Percentiles rank a stretch among this genome's conserved stretches.
phyloP scores from a whole-genome alignment of 1,140 invertebrate species.

The Bombus polaris region DNA sequence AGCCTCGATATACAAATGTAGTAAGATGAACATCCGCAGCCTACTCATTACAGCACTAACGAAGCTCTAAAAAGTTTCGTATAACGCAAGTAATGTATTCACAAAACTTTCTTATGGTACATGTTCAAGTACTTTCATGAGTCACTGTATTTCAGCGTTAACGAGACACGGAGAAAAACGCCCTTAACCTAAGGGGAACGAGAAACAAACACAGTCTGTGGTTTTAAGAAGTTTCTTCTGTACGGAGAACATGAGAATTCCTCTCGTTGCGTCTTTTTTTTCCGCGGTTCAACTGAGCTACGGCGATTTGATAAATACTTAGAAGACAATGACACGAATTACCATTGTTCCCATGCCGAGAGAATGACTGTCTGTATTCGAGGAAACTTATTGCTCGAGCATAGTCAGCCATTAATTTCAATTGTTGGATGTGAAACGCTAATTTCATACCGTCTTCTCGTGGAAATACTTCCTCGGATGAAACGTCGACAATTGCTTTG shows the following conservation, averaged over 20 bases:
- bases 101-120: too few species aligned
- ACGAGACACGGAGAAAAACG: conserved; percentile 2
- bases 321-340: conserved; percentile 31
- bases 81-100: too few species aligned
- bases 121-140: background rate
- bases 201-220: background rate
- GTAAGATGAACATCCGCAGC: too few species aligned
- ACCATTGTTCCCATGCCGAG: conserved; percentile 16
- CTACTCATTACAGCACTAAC: too few species aligned
- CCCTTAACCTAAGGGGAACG: background rate
- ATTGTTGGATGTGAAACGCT: background rate
- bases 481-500: background rate
- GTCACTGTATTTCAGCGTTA: background rate
- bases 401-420: background rate
- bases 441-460: background rate
- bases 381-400: background rate
- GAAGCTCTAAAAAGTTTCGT: too few species aligned
- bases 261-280: background rate
- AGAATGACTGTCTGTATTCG: background rate
- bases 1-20: too few species aligned
- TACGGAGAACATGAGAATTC: background rate
- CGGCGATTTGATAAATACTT: conserved; percentile 20
- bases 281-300: background rate
- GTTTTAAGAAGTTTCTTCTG: background rate
- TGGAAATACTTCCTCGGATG: background rate